These are phyloP conservation scores for Apis florea DNA, from an alignment of 1,140 invertebrate species.

Conservation along the genomic window DNA sequence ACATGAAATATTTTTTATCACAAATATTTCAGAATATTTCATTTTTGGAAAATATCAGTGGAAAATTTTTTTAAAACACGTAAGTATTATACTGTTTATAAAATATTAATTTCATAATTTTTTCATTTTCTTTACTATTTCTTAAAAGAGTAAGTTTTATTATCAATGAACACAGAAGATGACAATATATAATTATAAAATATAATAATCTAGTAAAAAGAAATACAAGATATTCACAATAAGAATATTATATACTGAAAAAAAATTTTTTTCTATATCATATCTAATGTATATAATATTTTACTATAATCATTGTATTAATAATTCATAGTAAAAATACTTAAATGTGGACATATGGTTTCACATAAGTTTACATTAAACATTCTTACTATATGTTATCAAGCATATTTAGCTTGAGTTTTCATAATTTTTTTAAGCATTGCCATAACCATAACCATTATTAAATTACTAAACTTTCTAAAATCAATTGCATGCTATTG, in stretches of 20 bases:
- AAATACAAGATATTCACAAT: not conserved
- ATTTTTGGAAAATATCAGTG: slow-evolving; percentile 26
- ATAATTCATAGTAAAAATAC: slow-evolving; percentile 41
- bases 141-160: slow-evolving; percentile 19
- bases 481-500: slow-evolving; percentile 32
- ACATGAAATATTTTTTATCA: slow-evolving; percentile 8
- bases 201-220: slow-evolving; percentile 57
- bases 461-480: slow-evolving; percentile 53
- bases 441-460: not conserved
- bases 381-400: slow-evolving; percentile 35
- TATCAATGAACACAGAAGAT: slow-evolving; percentile 42
- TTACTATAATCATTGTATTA: slow-evolving; percentile 5
- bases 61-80: not conserved
- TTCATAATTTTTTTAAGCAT: not conserved
- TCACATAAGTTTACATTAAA: slow-evolving; percentile 35
- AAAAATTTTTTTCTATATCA: slow-evolving; percentile 3
- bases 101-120: slow-evolving; percentile 7
- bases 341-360: slow-evolving; percentile 14
- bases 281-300: not conserved
- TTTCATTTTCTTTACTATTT: slow-evolving; percentile 1
- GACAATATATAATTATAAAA: slow-evolving; percentile 48
- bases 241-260: slow-evolving; percentile 17
- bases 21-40: slow-evolving; percentile 14
- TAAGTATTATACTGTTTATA: slow-evolving; percentile 4
- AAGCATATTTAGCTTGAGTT: not conserved